Conservation (phyloP, 2,797 vertebrate genomes). For the Echeneis naucrates region DNA sequence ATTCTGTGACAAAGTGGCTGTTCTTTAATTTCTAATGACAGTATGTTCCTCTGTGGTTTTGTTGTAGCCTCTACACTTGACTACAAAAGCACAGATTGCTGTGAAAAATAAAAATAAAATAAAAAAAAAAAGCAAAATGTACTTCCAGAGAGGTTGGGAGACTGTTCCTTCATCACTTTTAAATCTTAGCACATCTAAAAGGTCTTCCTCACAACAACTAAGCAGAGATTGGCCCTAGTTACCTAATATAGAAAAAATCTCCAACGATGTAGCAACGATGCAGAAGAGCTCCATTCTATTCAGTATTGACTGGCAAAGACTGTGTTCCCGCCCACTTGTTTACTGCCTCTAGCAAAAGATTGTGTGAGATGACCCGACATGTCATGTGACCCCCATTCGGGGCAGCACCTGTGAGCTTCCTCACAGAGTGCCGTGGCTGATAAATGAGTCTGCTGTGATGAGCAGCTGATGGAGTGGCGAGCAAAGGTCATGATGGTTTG, state of each 20-base stretch:
- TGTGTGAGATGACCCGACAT: constrained; percentile 73
- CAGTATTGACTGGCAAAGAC: constrained; percentile 56
- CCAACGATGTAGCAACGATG: constrained; percentile 57
- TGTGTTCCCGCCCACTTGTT: constrained; percentile 58
- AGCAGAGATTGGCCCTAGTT: constrained; percentile 11
- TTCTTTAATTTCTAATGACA: neutral
- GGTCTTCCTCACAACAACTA: constrained; percentile 6
- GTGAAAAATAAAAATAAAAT: too few relatives aligned
- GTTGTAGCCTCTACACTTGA: constrained; percentile 4
- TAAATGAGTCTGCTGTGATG: constrained; percentile 81
- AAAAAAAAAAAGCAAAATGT: neutral
- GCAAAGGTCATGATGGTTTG: constrained; percentile 78
- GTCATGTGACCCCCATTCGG: constrained; percentile 68
- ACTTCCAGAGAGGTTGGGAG: neutral
- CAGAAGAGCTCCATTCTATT: constrained; percentile 56
- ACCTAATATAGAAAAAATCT: constrained; percentile 13
- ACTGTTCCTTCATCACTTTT: constrained; percentile 18
- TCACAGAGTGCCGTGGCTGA: constrained; percentile 66
- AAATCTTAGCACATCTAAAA: constrained; percentile 34
- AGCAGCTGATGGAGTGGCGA: constrained; percentile 77
- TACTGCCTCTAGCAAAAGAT: constrained; percentile 65
- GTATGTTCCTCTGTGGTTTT: constrained; percentile 5
- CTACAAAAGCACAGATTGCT: constrained; percentile 10
- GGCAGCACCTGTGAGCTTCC: constrained; percentile 75
- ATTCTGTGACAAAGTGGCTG: neutral